Conservation (phyloP, 2,888 invertebrate genomes). For the Herminia tarsipennalis region DNA sequence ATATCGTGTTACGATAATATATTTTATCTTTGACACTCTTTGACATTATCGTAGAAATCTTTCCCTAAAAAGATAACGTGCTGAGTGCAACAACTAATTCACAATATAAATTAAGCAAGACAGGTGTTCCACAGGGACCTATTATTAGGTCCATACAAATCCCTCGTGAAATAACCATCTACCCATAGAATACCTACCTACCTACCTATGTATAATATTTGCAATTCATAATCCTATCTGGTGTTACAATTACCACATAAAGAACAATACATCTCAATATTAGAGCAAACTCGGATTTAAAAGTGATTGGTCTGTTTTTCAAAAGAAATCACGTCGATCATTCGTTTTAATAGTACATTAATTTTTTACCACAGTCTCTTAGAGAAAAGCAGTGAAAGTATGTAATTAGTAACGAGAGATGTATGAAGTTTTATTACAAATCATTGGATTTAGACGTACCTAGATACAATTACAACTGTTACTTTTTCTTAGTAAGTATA, state of each 20-base stretch:
- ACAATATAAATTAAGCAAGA: no score
- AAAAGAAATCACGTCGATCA: slow-evolving; percentile 55
- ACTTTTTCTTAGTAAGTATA: slow-evolving; percentile 16
- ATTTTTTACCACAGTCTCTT: slow-evolving; percentile 47
- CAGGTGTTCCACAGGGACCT: not conserved
- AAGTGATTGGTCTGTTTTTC: slow-evolving; percentile 36
- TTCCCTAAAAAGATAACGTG: no score
- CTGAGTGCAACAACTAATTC: no score
- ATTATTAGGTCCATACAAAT: slow-evolving; percentile 3
- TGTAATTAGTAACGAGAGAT: slow-evolving; percentile 54
- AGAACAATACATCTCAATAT: slow-evolving; percentile 14
- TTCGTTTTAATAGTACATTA: slow-evolving; percentile 58
- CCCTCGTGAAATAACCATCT: no score
- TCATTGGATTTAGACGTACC: slow-evolving; percentile 34
- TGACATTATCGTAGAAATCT: no score
- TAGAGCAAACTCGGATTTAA: slow-evolving; percentile 10
- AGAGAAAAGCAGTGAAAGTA: slow-evolving; percentile 64
- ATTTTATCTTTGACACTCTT: no score
- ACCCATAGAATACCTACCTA: no score
- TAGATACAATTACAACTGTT: slow-evolving; percentile 26
- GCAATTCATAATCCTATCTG: no score
- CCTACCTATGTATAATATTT: no score
- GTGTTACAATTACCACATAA: not conserved
- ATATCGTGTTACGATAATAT: slow-evolving; percentile 13
- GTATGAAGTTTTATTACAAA: slow-evolving; percentile 49